Conservation (phyloP, 2,888 invertebrate species). For the Ophion ellenae region DNA sequence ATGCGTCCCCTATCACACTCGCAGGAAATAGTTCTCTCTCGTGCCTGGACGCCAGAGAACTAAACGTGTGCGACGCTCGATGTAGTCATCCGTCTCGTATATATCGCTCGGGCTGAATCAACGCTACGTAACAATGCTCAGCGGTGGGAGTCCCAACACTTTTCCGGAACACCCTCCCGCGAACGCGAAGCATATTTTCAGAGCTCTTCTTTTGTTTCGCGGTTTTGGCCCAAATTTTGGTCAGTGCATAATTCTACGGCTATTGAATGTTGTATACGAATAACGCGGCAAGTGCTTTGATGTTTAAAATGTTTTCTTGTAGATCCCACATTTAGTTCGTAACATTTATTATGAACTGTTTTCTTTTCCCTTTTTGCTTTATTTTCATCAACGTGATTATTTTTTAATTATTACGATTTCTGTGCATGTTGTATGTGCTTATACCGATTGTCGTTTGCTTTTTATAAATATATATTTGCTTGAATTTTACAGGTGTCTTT, state of each 20-base stretch:
- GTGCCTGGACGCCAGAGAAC: neutral
- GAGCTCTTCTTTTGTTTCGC: neutral
- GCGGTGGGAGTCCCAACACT: neutral
- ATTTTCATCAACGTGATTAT: too few relatives aligned
- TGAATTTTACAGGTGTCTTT: too few relatives aligned
- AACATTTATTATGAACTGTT: too few relatives aligned
- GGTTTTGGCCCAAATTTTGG: neutral
- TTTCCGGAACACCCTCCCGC: neutral
- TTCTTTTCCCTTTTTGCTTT: too few relatives aligned
- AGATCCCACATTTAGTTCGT: too few relatives aligned
- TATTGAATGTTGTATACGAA: too few relatives aligned
- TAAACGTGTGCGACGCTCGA: neutral
- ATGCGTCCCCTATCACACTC: neutral
- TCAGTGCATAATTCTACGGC: neutral
- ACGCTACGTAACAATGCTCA: neutral
- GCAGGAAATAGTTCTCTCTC: neutral
- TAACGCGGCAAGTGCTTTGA: too few relatives aligned
- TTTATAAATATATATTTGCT: too few relatives aligned
- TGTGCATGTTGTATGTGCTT: too few relatives aligned
- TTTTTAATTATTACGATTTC: too few relatives aligned
- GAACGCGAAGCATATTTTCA: neutral
- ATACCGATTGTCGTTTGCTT: too few relatives aligned
- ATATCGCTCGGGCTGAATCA: neutral
- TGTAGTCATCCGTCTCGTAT: neutral
- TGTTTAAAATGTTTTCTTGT: too few relatives aligned